Evolutionary conservation across 2,888 invertebrate species (phyloP).

Genomic region (Crioceris asparagi): DNA sequence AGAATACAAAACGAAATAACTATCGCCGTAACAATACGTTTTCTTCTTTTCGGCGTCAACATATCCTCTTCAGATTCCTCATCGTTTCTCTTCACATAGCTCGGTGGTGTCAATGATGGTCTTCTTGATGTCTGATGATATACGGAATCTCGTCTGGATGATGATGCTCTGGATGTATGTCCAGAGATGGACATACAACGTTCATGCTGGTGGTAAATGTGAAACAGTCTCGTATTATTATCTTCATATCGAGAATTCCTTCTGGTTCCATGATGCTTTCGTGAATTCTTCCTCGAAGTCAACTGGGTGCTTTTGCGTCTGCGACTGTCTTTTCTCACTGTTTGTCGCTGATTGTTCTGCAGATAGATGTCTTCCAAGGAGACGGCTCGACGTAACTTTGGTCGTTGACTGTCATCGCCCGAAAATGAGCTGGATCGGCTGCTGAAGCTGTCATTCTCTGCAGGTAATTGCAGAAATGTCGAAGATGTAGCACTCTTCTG

Average conservation of each 20-base stretch:
- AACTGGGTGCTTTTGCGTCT: conserved; percentile 14
- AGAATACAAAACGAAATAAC: not conserved
- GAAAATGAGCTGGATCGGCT: conserved; percentile 11
- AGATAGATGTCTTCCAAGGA: conserved; percentile 14
- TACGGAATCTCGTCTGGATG: not conserved
- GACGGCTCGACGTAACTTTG: conserved; percentile 9
- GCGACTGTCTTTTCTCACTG: too few relatives aligned
- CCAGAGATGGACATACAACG: too few relatives aligned
- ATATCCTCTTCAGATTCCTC: not conserved
- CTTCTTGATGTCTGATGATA: conserved; percentile 6
- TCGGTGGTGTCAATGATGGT: conserved; percentile 1
- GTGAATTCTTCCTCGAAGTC: conserved; percentile 5
- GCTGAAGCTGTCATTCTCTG: conserved; percentile 6
- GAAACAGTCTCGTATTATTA: too few relatives aligned
- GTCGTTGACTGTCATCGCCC: not conserved
- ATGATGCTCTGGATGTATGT: not conserved
- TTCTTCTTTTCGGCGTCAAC: conserved; percentile 1
- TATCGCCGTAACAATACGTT: not conserved
- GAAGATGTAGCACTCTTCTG: conserved; percentile 8
- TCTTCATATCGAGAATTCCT: conserved; percentile 5
- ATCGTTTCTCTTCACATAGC: too few relatives aligned
- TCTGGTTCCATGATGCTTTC: not conserved
- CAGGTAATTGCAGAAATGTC: conserved; percentile 12
- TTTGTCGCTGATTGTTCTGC: too few relatives aligned
- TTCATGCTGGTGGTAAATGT: too few relatives aligned